Evolutionary conservation across 2,113 vertebrate genomes (phyloP).

Genomic region (Phocoena phocoena): DNA sequence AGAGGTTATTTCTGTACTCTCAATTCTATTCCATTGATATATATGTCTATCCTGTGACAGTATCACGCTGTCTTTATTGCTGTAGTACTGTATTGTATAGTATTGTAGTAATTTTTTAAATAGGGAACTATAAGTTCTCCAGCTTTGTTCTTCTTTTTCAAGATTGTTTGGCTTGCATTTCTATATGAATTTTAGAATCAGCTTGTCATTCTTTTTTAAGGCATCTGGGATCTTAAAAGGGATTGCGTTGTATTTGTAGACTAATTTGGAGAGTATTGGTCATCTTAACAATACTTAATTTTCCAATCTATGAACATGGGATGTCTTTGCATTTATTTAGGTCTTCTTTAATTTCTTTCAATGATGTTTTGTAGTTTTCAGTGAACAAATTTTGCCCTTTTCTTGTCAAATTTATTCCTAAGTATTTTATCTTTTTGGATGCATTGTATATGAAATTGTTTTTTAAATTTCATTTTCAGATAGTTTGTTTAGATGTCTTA

Average conservation of each 20-base stretch:
- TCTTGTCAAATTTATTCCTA: background rate
- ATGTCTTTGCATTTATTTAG: background rate
- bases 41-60: background rate
- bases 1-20: background rate
- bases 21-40: background rate
- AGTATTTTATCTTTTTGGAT: background rate
- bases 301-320: background rate
- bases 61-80: background rate
- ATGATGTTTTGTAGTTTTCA: background rate
- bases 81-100: background rate
- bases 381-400: background rate
- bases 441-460: background rate
- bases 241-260: background rate
- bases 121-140: background rate
- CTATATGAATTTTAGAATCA: background rate
- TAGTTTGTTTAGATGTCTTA: background rate
- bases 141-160: background rate
- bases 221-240: background rate
- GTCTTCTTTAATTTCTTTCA: background rate
- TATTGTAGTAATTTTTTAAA: background rate
- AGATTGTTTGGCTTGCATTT: background rate
- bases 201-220: background rate
- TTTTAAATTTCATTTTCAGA: background rate
- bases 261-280: background rate
- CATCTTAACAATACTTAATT: background rate